Percentiles rank a stretch among this genome's conserved stretches.
phyloP scores from a whole-genome alignment of 2,113 vertebrate species.

The Gorsachius goisagi region DNA sequence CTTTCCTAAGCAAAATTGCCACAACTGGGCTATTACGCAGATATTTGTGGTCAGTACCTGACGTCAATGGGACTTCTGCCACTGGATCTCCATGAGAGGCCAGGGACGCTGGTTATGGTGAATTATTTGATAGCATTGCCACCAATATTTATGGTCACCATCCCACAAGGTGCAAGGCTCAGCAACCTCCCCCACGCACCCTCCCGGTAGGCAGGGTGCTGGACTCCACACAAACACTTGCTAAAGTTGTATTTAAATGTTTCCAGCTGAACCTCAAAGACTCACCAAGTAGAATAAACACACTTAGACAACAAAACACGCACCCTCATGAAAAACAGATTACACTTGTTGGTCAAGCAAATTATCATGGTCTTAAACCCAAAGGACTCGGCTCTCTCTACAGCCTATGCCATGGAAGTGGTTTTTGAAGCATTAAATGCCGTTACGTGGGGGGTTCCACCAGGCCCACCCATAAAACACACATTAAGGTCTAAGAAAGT shows the following conservation, averaged over 20 bases:
- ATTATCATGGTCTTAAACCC: neutral
- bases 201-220: neutral
- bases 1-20: neutral
- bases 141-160: neutral
- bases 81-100: neutral
- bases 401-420: neutral
- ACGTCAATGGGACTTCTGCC: neutral
- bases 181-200: rapidly evolving
- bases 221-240: neutral
- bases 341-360: neutral
- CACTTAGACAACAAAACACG: neutral
- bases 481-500: neutral
- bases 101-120: neutral
- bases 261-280: neutral
- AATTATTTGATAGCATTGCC: neutral
- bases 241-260: neutral
- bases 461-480: neutral
- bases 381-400: neutral
- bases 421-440: neutral
- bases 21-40: neutral
- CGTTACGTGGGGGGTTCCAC: neutral
- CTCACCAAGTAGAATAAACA: neutral
- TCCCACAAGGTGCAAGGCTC: neutral
- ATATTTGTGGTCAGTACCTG: neutral
- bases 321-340: neutral